Evolutionary conservation across 1,140 invertebrate genomes (phyloP).

Genomic region (Drosophila ambigua): DNA sequence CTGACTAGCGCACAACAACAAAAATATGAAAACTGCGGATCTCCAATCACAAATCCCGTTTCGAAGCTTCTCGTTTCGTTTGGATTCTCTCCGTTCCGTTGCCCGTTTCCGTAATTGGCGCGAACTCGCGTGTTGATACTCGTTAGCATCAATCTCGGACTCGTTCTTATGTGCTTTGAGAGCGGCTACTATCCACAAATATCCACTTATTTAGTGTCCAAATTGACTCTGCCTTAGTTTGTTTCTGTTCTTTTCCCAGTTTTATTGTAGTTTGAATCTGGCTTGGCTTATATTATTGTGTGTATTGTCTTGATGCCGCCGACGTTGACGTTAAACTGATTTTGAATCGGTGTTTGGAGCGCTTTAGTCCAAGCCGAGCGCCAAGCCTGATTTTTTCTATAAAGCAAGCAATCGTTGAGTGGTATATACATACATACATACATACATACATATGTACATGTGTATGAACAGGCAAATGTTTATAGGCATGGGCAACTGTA

Average conservation of each 20-base stretch:
- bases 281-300: slow-evolving; percentile 45
- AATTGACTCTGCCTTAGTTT: slow-evolving; percentile 1
- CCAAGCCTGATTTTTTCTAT: slow-evolving; percentile 62
- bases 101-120: slow-evolving; percentile 4
- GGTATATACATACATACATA: not conserved
- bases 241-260: not conserved
- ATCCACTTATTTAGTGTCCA: not conserved
- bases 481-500: slow-evolving; percentile 35
- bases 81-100: slow-evolving; percentile 2
- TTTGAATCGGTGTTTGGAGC: slow-evolving; percentile 77
- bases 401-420: no score
- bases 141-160: slow-evolving; percentile 39
- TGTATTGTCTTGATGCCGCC: slow-evolving; percentile 80
- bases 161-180: slow-evolving; percentile 4
- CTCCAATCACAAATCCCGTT: slow-evolving; percentile 22
- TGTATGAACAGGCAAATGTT: not conserved
- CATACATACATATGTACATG: not conserved
- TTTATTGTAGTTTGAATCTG: slow-evolving; percentile 28
- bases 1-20: slow-evolving; percentile 26
- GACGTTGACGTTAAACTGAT: slow-evolving; percentile 81
- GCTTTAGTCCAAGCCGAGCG: slow-evolving; percentile 75
- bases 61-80: slow-evolving; percentile 15
- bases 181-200: not conserved
- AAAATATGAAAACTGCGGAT: slow-evolving; percentile 8
- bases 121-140: slow-evolving; percentile 24